These are phyloP conservation scores for Phocides pigmalion DNA, from an alignment of 1,140 invertebrate species.

Conservation along the genomic window DNA sequence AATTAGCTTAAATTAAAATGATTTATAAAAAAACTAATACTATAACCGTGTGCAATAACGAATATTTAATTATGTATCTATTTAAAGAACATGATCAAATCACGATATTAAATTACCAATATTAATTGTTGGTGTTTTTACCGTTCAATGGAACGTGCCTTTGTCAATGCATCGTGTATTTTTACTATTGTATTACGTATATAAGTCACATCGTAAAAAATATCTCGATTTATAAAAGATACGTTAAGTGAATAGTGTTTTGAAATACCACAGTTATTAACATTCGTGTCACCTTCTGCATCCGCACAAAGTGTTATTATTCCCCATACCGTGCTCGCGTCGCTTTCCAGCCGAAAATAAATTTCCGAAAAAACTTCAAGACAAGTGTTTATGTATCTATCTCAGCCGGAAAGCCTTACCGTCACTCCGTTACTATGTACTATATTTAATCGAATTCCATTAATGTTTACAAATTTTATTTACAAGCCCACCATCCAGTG, in stretches of 20 bases:
- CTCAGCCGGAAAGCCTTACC: slow-evolving; percentile 37
- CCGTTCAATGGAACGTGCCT: too few species aligned
- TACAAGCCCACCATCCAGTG: slow-evolving; percentile 47
- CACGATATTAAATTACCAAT: too few species aligned
- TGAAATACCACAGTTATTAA: not conserved
- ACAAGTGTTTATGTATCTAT: slow-evolving; percentile 9
- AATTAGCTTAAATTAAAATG: too few species aligned
- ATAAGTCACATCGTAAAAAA: too few species aligned
- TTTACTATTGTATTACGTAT: not conserved
- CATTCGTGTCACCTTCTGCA: slow-evolving; percentile 10
- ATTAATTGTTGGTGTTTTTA: too few species aligned
- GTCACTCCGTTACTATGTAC: slow-evolving; percentile 49
- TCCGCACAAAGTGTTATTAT: slow-evolving; percentile 44
- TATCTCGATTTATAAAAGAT: too few species aligned
- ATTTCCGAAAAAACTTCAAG: slow-evolving; percentile 2
- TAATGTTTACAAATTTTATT: slow-evolving; percentile 65
- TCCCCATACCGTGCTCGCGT: slow-evolving; percentile 61
- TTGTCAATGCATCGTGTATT: too few species aligned
- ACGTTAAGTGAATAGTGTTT: not conserved
- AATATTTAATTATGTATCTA: too few species aligned
- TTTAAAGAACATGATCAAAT: too few species aligned
- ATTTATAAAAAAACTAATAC: too few species aligned
- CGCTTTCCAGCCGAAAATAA: slow-evolving; percentile 34
- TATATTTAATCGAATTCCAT: slow-evolving; percentile 57
- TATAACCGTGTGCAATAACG: too few species aligned